Percentiles rank a stretch among this genome's conserved stretches.
phyloP scores from a whole-genome alignment of 2,797 vertebrate genomes.

The Pteropus rufus region DNA sequence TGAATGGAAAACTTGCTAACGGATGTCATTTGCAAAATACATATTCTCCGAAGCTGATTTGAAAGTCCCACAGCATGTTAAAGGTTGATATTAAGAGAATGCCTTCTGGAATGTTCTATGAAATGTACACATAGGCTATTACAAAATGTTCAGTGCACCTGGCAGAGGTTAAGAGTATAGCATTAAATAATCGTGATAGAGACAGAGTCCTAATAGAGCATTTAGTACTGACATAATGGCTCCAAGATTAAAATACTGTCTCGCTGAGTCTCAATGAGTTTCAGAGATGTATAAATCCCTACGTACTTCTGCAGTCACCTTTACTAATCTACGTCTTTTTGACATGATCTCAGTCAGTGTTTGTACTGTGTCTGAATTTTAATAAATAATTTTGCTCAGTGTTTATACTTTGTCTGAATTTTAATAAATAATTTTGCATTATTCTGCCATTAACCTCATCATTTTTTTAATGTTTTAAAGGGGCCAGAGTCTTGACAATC shows the following conservation, averaged over 20 bases:
- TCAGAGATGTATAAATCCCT: neutral
- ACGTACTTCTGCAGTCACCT: neutral
- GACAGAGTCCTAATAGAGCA: neutral
- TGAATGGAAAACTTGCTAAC: constrained; percentile 22
- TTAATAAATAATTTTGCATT: neutral
- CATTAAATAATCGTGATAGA: neutral
- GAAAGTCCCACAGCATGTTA: neutral
- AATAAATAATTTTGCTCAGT: neutral
- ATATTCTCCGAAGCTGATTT: constrained; percentile 3
- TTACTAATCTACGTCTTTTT: neutral
- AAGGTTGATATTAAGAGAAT: neutral
- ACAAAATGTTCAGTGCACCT: neutral
- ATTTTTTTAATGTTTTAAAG: constrained; percentile 54
- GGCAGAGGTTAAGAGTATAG: neutral
- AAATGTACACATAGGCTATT: neutral
- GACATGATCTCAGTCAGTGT: neutral
- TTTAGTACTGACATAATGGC: neutral
- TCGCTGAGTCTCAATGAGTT: neutral
- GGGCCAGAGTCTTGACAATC: constrained; percentile 62
- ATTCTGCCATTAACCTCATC: neutral
- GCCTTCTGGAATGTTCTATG: neutral
- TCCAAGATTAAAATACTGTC: neutral
- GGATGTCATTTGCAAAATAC: neutral
- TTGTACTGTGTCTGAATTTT: constrained; percentile 16
- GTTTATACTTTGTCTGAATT: neutral